phyloP scores from a whole-genome alignment of 2,113 vertebrate genomes.

The Ariopsis seemanni region DNA sequence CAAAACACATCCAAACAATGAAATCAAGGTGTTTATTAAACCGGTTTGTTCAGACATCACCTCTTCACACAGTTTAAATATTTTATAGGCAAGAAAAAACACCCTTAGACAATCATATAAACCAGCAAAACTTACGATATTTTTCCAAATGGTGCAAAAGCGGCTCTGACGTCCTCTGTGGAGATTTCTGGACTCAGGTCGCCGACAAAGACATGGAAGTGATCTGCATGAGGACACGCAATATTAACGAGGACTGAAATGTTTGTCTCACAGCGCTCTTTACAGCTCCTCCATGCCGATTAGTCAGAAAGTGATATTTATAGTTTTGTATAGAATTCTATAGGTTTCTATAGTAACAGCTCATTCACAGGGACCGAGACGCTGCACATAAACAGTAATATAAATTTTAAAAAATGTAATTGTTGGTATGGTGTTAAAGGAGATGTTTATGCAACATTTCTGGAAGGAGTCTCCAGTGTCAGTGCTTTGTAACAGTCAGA shows the following conservation, averaged over 20 bases:
- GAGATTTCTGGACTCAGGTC: slow-evolving; percentile 99
- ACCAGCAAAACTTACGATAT: slow-evolving; percentile 88
- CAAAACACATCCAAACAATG: neutral
- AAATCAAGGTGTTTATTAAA: neutral
- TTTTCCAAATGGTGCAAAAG: slow-evolving; percentile 95
- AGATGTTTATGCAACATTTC: neutral
- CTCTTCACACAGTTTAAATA: neutral
- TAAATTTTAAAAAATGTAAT: neutral
- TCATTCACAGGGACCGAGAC: neutral
- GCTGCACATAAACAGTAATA: neutral
- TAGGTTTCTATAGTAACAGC: neutral
- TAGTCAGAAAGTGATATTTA: neutral
- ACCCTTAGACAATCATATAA: neutral
- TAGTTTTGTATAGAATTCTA: neutral
- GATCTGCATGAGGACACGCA: slow-evolving; percentile 73
- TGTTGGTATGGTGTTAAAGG: neutral
- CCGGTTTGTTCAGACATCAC: neutral
- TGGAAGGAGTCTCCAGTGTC: neutral
- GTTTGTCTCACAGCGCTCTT: neutral
- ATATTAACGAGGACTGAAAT: neutral
- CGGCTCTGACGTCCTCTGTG: slow-evolving; percentile 97
- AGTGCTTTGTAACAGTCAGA: neutral
- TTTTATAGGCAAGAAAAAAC: too few relatives aligned
- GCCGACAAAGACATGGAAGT: slow-evolving; percentile 99
- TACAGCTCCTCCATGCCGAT: neutral